Base-by-base conservation (phyloP, 2,888 invertebrate genomes). In the Rhodophaea formosa region DNA sequence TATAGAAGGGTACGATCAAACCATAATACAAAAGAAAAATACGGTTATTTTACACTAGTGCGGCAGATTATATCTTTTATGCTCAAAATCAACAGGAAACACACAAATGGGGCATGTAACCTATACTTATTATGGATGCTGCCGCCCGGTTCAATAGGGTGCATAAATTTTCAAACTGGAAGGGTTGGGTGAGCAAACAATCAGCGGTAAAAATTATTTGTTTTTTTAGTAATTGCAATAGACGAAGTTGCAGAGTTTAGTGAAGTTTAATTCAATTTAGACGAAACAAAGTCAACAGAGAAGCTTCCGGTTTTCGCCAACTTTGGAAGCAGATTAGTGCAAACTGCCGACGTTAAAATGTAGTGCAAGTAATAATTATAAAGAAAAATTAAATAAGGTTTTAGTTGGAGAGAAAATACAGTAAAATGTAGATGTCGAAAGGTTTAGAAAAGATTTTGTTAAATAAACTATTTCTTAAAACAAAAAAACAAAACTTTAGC, bases 31-130 rank as follows among this genome's bases (percentile, higher is more conserved):
- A 88, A 86, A 78, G 86, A 86, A 87, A 88, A 84, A 84, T 86
- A 88, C 85, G 83, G 84, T 88, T 89, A 89, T 90, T 91, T 90
- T 89, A 89, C 89, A 88, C 89, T 82, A 88, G 74, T 86, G 90
- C 78, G 90, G 90, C 89, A 90, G 89, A 89, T 90, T 88, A 88
- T 88, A 90, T 89, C 89, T 86, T 87, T 89, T 86, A 88, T 88
- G 84, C 79, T 84, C 76, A 89, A 90, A 89, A 88, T 89, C 90
- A 89, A 91, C 90, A 89, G 90, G 90, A 90, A 89, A 83, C 86
- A 80, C 88, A 82, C 83, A 88, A 90, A 91, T 90, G 88, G 88
- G 85, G 88, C 89, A 89, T 91, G 88, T 90, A 91, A 90, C 90
- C 89, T 87, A 90, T 85, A 90, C 89, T 91, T 90, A 88, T 84